Base-by-base conservation (phyloP, 2,888 invertebrate species). In the Cacoxenus indagator region DNA sequence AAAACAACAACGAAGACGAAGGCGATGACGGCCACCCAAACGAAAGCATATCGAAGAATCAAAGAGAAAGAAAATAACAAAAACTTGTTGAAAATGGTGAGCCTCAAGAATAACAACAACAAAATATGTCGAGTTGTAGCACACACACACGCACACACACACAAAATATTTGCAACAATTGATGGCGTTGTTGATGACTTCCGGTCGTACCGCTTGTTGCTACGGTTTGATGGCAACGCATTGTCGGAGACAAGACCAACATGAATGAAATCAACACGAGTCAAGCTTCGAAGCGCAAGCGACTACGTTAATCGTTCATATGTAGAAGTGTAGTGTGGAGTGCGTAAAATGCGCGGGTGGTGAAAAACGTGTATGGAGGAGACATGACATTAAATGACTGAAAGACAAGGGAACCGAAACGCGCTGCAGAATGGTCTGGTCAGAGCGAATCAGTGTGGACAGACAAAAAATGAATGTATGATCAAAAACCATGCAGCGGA, bases 141-240 rank as follows among this genome's bases (percentile, higher is more conserved):
- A 70, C 29, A 67, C 29, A 72, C 66, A 67, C 11, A 69, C 54
- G 65, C 27, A 67, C 59, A 57, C 45, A 71, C 51, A 51, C 62
- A 69, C 71, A 75, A 75, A 75, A 81, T 77, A 76, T 74, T 78
- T 76, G 78, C 84, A 76, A 76, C 76, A 76, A 75, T 76, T 78
- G 78, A 75, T 73, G 75, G 73, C 75, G 75, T 77, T 77, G 76
- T 77, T 76, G 76, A 73, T 74, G 78, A 84, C 83, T 85, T 85
- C 86, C 84, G 86, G 84, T 83, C 83, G 73, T 59, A 65, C 29
- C 43, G 48, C 68, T 64, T 37, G 64, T 46, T 45, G 61, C 51
- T 31, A 31, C 8, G 59, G 19, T 45, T n/a, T 5, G n/a, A n/a
- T 8, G 9, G 51, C 51, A 8, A 51, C 51, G 22, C 51, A n/a